Conservation (phyloP, 2,113 vertebrate genomes). For the Sander vitreus region DNA sequence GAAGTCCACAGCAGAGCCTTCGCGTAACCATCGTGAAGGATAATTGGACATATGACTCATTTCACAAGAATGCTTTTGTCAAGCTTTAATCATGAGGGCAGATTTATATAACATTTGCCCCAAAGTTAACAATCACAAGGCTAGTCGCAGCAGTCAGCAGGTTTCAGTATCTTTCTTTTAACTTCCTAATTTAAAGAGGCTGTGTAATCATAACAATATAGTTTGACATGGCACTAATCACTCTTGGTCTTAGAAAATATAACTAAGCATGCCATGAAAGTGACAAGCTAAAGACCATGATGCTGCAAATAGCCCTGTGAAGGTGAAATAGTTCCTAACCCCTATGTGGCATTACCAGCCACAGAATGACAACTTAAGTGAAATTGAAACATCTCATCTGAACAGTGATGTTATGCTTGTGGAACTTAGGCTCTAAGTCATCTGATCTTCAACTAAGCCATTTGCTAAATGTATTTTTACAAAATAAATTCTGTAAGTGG, state of each 20-base stretch:
- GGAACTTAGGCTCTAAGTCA: slow-evolving; percentile 12
- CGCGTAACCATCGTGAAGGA: slow-evolving; percentile 29
- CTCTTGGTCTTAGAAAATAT: slow-evolving; percentile 15
- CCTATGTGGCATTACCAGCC: slow-evolving; percentile 15
- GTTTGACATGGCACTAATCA: slow-evolving; percentile 51
- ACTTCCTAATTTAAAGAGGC: slow-evolving; percentile 22
- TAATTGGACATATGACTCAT: slow-evolving; percentile 57
- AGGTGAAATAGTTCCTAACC: slow-evolving; percentile 30
- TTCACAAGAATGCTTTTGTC: slow-evolving; percentile 52
- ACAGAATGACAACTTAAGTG: neutral
- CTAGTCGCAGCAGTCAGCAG: slow-evolving; percentile 7
- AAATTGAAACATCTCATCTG: slow-evolving; percentile 32
- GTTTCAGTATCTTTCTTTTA: slow-evolving; percentile 15
- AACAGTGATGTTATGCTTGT: slow-evolving; percentile 35
- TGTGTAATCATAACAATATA: slow-evolving; percentile 20
- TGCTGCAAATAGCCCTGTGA: neutral
- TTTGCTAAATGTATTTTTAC: slow-evolving; percentile 33
- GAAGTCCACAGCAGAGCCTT: neutral
- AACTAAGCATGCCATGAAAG: neutral
- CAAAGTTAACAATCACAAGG: slow-evolving; percentile 57
- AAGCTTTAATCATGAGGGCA: slow-evolving; percentile 45
- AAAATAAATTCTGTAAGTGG: slow-evolving; percentile 18
- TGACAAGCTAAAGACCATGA: slow-evolving; percentile 24
- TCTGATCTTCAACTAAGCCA: slow-evolving; percentile 21
- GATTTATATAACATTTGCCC: slow-evolving; percentile 57